These are phyloP conservation scores for Sporophila hypoxantha DNA, from an alignment of 2,113 vertebrate species.

Conservation along the genomic window DNA sequence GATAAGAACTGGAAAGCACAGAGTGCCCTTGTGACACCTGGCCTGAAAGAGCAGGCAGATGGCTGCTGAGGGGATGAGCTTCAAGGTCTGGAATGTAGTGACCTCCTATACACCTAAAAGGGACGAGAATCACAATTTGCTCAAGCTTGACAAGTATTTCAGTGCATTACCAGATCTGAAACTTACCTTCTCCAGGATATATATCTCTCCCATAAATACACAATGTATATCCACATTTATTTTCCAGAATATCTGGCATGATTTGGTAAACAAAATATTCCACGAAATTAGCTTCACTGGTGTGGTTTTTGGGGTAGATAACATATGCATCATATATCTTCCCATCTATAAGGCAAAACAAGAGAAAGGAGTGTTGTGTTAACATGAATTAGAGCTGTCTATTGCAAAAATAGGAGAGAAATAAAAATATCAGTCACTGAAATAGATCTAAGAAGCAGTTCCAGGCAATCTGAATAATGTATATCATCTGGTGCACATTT, in stretches of 20 bases:
- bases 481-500: background rate
- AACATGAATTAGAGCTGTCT: background rate
- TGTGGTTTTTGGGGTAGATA: slow-evolving; percentile 69
- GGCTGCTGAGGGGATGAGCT: background rate
- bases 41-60: background rate
- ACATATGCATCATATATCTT: slow-evolving; percentile 88
- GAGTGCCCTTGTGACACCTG: background rate
- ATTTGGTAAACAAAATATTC: slow-evolving; percentile 79
- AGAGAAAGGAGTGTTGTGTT: background rate
- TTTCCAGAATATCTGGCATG: slow-evolving; percentile 84
- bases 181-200: slow-evolving; percentile 82
- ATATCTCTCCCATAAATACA: slow-evolving; percentile 84
- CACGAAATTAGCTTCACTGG: slow-evolving; percentile 33
- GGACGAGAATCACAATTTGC: background rate
- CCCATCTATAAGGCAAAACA: slow-evolving; percentile 69
- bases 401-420: background rate
- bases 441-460: background rate
- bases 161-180: background rate
- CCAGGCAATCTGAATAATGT: background rate
- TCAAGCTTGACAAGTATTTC: background rate
- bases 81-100: background rate
- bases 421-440: background rate
- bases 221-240: slow-evolving; percentile 80
- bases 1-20: background rate
- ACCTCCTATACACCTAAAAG: background rate